Conservation (phyloP, 1,140 invertebrate species). For the Neodiprion virginianus region DNA sequence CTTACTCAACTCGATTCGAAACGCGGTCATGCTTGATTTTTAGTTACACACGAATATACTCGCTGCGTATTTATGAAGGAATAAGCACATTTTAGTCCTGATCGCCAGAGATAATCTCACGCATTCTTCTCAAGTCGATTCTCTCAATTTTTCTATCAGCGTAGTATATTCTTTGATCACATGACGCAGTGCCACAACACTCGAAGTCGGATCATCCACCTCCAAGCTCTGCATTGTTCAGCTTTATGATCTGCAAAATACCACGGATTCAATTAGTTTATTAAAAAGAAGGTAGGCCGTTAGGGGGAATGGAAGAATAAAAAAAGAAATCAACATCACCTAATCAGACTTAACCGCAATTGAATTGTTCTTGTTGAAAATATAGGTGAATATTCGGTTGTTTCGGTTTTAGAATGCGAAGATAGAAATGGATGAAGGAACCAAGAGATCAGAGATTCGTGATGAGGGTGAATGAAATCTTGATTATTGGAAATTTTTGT, state of each 20-base stretch:
- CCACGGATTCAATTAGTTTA: background rate
- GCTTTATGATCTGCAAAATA: background rate
- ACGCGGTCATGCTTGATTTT: background rate
- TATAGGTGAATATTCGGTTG: too few species aligned
- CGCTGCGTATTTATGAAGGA: background rate
- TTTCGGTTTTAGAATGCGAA: too few species aligned
- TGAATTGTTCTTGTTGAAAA: conserved; percentile 32
- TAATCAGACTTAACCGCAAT: background rate
- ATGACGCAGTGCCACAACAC: background rate
- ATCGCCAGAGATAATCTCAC: background rate
- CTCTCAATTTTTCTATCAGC: background rate
- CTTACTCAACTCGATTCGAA: background rate
- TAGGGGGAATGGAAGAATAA: background rate
- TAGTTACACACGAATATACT: background rate
- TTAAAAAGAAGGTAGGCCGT: background rate
- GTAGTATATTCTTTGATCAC: conserved; percentile 7
- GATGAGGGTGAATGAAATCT: too few species aligned
- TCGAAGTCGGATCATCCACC: background rate
- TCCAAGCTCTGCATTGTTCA: background rate
- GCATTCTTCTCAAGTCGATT: background rate
- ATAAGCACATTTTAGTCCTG: background rate
- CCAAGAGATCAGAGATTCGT: too few species aligned
- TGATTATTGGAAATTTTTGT: too few species aligned
- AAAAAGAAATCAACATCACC: background rate
- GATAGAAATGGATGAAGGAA: too few species aligned